Conservation (phyloP, 2,113 vertebrate species). For the Hydrochoerus hydrochaeris region DNA sequence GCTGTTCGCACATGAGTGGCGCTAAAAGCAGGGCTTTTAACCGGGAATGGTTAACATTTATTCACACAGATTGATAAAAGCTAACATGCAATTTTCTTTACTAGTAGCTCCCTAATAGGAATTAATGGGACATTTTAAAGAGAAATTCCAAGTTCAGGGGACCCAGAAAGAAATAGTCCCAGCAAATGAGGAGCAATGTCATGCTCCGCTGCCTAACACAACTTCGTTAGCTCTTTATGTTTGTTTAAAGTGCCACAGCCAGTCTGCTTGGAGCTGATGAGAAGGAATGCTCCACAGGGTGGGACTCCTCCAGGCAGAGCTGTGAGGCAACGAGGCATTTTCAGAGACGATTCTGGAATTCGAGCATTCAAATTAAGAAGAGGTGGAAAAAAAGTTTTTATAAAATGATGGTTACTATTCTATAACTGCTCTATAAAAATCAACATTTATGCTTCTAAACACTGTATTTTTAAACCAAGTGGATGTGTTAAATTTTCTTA, state of each 20-base stretch:
- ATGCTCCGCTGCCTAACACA: neutral
- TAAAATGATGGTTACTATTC: neutral
- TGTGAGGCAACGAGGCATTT: accelerated
- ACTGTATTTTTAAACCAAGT: neutral
- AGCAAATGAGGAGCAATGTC: constrained; percentile 17
- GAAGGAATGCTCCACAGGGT: accelerated
- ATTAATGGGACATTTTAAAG: constrained; percentile 85
- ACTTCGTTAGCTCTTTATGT: neutral
- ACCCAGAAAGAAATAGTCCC: constrained; percentile 58
- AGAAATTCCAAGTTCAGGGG: constrained; percentile 77
- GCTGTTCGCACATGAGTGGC: constrained; percentile 87
- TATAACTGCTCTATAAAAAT: neutral
- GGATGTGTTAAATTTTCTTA: neutral
- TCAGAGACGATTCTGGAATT: neutral
- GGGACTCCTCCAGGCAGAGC: accelerated
- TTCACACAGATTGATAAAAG: constrained; percentile 87
- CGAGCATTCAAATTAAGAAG: neutral
- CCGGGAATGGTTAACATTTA: constrained; percentile 85
- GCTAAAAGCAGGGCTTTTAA: constrained; percentile 86
- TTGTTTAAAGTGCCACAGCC: neutral
- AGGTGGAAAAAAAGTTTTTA: neutral
- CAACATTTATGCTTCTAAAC: neutral
- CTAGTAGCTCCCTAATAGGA: constrained; percentile 84
- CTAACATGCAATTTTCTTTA: constrained; percentile 87
- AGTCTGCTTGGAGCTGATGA: accelerated